Evolutionary conservation across 1,140 invertebrate genomes (phyloP), one percentile per base, ranked within the genome.

Genomic region (Drepana arcuata): DNA sequence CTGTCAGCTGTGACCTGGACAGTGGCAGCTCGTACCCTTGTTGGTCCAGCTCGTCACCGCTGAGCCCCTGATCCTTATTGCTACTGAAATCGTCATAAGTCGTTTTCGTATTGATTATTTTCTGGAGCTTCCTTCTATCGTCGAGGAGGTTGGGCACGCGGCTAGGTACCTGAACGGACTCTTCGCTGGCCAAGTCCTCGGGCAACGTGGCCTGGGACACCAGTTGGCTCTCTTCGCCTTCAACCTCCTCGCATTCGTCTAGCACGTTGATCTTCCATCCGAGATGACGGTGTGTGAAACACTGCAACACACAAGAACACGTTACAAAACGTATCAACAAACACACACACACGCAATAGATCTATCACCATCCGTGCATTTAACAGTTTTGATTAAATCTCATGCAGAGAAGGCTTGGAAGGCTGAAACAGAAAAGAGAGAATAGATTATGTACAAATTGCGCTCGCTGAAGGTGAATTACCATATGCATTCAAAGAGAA

Each of bases 201-300:
- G 78, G 70, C 7, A 58, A 69, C 34, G 53, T 65, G 1, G 74
- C 48, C 1, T 57, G 45, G 11, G 69, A 74, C 14, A 79, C 78
- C 0, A 83, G 51, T 26, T 87, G 85, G 36, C 87, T 85, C 25
- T 84, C 80, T 48, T 91, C 87, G 24, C 88, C 91, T 7, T 85
- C 87, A 1, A 83, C 69, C 10, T 65, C 66, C 28, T 93, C 91
- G 58, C 95, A 97, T 7, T 84, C 73, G 65, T 98, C 94, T 13
- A 92, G 86, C 0, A 98, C 93, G 56, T 95, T 91, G 46, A 98
- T 98, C 78, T 95, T 96, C 94, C 95, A 97, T 18, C 96, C 96
- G 35, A 98, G 87, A 62, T 96, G 91, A 21, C 95, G 92, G 78
- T 97, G 94, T 6, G 93, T 93, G 83, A 92, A 97, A 69, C 95